Percentiles rank a stretch among this genome's conserved stretches.
phyloP scores from a whole-genome alignment of 2,113 vertebrate genomes.

The Dipodomys merriami region DNA sequence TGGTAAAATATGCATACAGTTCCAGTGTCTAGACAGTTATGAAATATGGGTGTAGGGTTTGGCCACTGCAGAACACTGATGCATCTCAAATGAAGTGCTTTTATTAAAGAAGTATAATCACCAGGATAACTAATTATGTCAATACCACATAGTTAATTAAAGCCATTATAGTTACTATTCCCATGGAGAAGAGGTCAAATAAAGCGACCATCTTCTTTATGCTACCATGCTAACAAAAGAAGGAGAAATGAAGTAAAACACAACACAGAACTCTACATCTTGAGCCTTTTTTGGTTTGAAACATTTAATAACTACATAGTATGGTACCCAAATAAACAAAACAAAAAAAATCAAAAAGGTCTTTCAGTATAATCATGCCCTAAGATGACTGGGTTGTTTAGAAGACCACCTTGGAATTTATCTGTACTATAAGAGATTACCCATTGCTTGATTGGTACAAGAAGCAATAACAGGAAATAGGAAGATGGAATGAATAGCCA shows the following conservation, averaged over 20 bases:
- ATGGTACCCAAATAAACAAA: constrained; percentile 44
- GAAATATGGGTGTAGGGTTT: constrained; percentile 83
- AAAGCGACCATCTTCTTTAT: constrained; percentile 79
- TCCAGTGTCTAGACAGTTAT: constrained; percentile 85
- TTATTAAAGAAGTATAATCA: constrained; percentile 88
- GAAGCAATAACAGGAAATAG: constrained; percentile 27
- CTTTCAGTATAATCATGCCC: constrained; percentile 34
- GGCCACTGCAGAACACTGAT: constrained; percentile 76
- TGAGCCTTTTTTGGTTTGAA: neutral
- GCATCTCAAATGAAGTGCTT: constrained; percentile 87
- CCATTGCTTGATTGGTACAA: constrained; percentile 56
- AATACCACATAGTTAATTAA: constrained; percentile 90
- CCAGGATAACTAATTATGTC: constrained; percentile 87
- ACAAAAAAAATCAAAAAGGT: constrained; percentile 33
- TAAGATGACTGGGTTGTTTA: constrained; percentile 62
- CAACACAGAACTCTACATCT: constrained; percentile 60
- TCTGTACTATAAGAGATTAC: constrained; percentile 42
- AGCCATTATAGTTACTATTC: constrained; percentile 88
- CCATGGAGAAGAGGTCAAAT: constrained; percentile 84
- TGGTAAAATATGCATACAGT: constrained; percentile 82
- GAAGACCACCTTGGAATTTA: constrained; percentile 37
- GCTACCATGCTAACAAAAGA: constrained; percentile 82
- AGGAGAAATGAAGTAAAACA: constrained; percentile 85
- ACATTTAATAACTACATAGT: constrained; percentile 66
- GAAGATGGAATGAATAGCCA: neutral